These are phyloP conservation scores for Maconellicoccus hirsutus DNA, from an alignment of 1,140 invertebrate genomes.

Conservation along the genomic window DNA sequence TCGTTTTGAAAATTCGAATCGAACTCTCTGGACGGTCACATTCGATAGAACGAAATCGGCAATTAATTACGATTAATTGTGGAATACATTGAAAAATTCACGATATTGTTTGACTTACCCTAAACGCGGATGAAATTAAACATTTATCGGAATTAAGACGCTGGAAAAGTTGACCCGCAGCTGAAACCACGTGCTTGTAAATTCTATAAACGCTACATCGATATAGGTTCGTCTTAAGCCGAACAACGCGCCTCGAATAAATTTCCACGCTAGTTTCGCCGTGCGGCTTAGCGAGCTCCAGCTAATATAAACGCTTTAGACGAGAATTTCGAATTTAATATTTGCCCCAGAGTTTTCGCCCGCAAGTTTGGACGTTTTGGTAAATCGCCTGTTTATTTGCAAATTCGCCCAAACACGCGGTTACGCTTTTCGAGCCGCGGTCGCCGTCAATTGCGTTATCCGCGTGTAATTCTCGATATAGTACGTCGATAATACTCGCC, in stretches of 20 bases:
- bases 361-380: background rate
- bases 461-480: too few relatives aligned
- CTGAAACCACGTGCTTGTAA: background rate
- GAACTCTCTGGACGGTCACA: too few relatives aligned
- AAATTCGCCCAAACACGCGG: background rate
- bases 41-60: background rate
- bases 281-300: background rate
- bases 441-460: too few relatives aligned
- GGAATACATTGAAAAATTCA: background rate
- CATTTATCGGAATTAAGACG: conserved; percentile 7
- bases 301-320: background rate
- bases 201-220: too few relatives aligned
- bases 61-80: background rate
- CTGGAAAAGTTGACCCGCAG: background rate
- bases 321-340: background rate
- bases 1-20: too few relatives aligned
- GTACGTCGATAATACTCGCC: too few relatives aligned
- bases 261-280: background rate
- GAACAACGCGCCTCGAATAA: background rate
- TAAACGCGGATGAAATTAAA: background rate
- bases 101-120: background rate
- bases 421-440: background rate
- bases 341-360: background rate
- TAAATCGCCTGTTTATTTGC: background rate
- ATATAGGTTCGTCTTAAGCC: background rate